Evolutionary conservation across 2,888 invertebrate species (phyloP), one percentile per base, ranked within the genome.

Genomic region (Salpingus planirostris): DNA sequence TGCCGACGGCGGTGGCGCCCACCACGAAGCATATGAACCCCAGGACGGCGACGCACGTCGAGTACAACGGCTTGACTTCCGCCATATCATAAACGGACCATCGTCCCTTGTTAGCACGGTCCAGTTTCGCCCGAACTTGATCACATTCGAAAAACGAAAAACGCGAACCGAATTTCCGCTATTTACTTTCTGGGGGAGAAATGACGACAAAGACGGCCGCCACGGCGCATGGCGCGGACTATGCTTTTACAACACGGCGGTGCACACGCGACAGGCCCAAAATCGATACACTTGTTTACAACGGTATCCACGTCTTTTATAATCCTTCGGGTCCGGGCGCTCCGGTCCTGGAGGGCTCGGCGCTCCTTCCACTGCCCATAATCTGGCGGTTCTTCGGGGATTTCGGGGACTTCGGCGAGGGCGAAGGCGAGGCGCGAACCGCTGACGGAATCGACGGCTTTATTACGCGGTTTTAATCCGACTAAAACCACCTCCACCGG

Each of bases 21-120:
- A 89, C 72, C 40, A 82, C 79, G 59, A 88, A 82, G 59, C 84
- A 83, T 47, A 82, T 71, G 63, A 85, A 83, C 56, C 83, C 84
- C 49, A 80, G 67, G 47, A 74, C 68, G 39, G 79, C 78, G 47
- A 80, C 78, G 53, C 72, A 71, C 65, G 76, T 73, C 47, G 78
- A 77, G 68, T 78, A 79, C 57, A 77, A 67, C 54, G 74, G 75
- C 67, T 76, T 78, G 56, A 70, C 70, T 58, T 71, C 73, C 60
- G 75, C 74, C 75, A 74, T 75, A 54, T 48, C 49, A 47, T 46
- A 46, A 44, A 36, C 36, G 44, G 48, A 55, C 41, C 46, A 51
- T 48, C 33, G 45, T 47, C 27, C 27, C 11, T n/a, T n/a, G n/a
- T n/a, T n/a, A 18, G 5, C 18, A 18, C 8, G 18, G 18, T 18